These are phyloP conservation scores for Bombus sibiricus DNA, from an alignment of 1,140 invertebrate genomes.

Conservation along the genomic window DNA sequence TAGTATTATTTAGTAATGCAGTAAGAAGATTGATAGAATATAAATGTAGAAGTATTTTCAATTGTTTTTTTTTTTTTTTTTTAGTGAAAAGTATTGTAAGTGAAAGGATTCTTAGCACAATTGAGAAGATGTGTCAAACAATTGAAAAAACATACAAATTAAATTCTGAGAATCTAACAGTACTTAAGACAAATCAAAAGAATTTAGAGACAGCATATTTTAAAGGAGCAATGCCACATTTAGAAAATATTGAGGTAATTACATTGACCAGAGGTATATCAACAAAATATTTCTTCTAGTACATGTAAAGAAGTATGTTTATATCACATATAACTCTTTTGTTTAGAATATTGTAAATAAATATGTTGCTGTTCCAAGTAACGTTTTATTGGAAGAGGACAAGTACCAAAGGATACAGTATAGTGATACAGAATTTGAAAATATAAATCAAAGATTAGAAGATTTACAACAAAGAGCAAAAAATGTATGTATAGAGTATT, in stretches of 20 bases:
- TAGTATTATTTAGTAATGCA: no score
- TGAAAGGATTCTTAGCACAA: conserved; percentile 65
- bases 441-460: conserved; percentile 61
- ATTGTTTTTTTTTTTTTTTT: conserved; percentile 62
- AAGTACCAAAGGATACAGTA: conserved; percentile 71
- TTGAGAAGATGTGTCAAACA: conserved; percentile 60
- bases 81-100: conserved; percentile 68
- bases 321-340: background rate
- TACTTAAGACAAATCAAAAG: conserved; percentile 60
- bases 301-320: background rate
- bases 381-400: conserved; percentile 74
- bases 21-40: no score
- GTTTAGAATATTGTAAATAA: conserved; percentile 69
- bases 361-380: conserved; percentile 69
- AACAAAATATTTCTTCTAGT: background rate
- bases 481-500: conserved; percentile 58
- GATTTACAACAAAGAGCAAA: conserved; percentile 69
- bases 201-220: conserved; percentile 66
- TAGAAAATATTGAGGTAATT: conserved; percentile 73
- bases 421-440: conserved; percentile 64
- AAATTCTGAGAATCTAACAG: conserved; percentile 42
- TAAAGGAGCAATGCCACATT: conserved; percentile 52
- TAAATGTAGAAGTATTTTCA: background rate
- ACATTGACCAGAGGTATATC: background rate
- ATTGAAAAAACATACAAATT: conserved; percentile 63